A percentile compares a stretch with the other conserved stretches of the same genome.
phyloP scores from a whole-genome alignment of 1,140 invertebrate species.

The Elymnias hypermnestra region DNA sequence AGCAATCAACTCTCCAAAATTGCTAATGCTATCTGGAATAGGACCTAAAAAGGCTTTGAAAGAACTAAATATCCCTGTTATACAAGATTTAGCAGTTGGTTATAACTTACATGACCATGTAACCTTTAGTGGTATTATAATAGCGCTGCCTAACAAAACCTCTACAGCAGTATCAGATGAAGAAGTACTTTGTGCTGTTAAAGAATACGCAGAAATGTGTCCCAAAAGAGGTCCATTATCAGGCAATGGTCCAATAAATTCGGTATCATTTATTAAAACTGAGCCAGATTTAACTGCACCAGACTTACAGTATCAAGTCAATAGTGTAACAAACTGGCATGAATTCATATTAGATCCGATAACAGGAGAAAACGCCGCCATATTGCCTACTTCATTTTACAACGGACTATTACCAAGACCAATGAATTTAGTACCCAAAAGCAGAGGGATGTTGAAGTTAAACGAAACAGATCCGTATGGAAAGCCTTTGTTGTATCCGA shows the following conservation, averaged over 20 bases:
- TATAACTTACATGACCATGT: constrained; percentile 88
- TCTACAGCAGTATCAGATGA: constrained; percentile 68
- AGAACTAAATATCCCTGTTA: constrained; percentile 76
- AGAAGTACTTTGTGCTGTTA: constrained; percentile 14
- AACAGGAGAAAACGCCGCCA: constrained; percentile 13
- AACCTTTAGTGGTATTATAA: constrained; percentile 76
- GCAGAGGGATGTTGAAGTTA: constrained; percentile 81
- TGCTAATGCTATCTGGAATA: too few relatives aligned
- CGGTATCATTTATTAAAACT: constrained; percentile 69
- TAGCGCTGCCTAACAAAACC: constrained; percentile 77
- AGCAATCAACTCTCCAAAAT: constrained; percentile 82
- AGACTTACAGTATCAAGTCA: constrained; percentile 75
- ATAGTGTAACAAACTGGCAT: constrained; percentile 11
- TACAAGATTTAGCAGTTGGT: constrained; percentile 82
- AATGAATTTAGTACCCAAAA: constrained; percentile 60
- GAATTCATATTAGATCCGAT: constrained; percentile 25
- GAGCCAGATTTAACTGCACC: constrained; percentile 65
- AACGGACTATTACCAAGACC: constrained; percentile 17
- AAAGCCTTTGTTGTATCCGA: constrained; percentile 86
- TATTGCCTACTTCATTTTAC: constrained; percentile 28
- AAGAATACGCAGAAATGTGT: constrained; percentile 19
- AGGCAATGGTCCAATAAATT: constrained; percentile 64
- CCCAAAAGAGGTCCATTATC: constrained; percentile 60
- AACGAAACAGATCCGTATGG: constrained; percentile 81
- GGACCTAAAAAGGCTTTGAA: constrained; percentile 75